These are phyloP conservation scores for Panthera tigris DNA, from an alignment of 2,113 vertebrate species.

Conservation along the genomic window DNA sequence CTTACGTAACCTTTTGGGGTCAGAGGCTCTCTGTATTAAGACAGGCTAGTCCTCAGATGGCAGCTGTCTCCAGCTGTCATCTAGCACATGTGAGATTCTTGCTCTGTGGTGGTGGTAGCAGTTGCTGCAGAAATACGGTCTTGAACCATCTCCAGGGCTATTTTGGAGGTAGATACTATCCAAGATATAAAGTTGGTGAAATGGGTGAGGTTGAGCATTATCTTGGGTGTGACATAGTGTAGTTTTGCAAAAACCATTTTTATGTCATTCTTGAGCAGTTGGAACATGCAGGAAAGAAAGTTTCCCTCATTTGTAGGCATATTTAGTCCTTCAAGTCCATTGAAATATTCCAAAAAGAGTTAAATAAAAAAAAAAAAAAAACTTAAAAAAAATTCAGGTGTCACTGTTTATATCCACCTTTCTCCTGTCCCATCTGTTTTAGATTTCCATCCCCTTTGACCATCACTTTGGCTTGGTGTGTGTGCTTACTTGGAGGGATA, in stretches of 20 bases:
- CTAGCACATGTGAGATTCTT: not conserved
- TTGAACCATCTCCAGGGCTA: not conserved
- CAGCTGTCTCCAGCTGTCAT: not conserved
- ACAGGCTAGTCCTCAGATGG: not conserved
- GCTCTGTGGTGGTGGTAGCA: not conserved
- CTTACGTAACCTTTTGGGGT: not conserved
- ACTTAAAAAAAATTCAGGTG: not conserved
- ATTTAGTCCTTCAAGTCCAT: not conserved
- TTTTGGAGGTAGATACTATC: not conserved
- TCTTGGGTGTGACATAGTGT: not conserved
- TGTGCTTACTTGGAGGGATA: not conserved
- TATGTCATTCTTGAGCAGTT: not conserved
- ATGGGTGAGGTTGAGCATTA: not conserved
- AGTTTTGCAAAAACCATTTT: not conserved
- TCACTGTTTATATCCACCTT: not conserved
- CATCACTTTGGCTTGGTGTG: not conserved
- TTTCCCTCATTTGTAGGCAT: not conserved
- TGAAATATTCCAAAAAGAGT: not conserved
- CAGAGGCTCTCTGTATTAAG: not conserved
- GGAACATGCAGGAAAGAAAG: not conserved
- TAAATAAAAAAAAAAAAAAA: not conserved
- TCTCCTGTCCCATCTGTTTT: not conserved
- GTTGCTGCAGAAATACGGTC: not conserved
- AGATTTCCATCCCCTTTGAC: not conserved
- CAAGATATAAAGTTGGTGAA: not conserved